Conservation (phyloP, 92 coral and sea anemone genomes). For the Palythoa heliodiscus region DNA sequence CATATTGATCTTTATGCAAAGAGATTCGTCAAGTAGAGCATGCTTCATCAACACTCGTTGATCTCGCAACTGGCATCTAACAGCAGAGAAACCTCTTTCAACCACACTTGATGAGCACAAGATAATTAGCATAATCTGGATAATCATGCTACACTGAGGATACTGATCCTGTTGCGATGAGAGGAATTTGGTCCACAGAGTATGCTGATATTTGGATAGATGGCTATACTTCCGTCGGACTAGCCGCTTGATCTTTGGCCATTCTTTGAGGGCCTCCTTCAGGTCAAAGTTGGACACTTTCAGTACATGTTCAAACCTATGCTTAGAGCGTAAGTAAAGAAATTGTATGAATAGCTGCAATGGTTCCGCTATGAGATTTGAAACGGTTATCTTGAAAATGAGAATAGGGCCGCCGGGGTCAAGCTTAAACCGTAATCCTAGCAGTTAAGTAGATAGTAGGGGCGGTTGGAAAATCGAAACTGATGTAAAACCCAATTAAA, state of each 20-base stretch:
- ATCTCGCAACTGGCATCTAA: constrained; percentile 42
- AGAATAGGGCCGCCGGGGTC: constrained; percentile 34
- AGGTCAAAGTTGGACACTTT: constrained; percentile 39
- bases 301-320: constrained; percentile 35
- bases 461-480: constrained; percentile 26
- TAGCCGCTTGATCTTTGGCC: constrained; percentile 39
- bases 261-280: constrained; percentile 36
- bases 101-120: constrained; percentile 42
- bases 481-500: constrained; percentile 26
- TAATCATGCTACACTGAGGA: constrained; percentile 39
- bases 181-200: constrained; percentile 37
- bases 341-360: constrained; percentile 35
- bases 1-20: constrained; percentile 36
- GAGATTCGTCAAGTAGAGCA: constrained; percentile 44
- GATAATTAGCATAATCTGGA: constrained; percentile 39
- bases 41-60: constrained; percentile 43
- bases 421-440: constrained; percentile 22
- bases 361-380: constrained; percentile 36
- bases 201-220: constrained; percentile 39
- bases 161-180: constrained; percentile 37
- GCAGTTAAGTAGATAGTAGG: constrained; percentile 23
- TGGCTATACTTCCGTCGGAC: constrained; percentile 33
- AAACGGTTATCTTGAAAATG: constrained; percentile 26
- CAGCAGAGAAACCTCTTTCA: constrained; percentile 42
- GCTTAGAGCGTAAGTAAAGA: constrained; percentile 34